Evolutionary conservation across 2,888 invertebrate species (phyloP).

Genomic region (Tetramorium bicarinatum): DNA sequence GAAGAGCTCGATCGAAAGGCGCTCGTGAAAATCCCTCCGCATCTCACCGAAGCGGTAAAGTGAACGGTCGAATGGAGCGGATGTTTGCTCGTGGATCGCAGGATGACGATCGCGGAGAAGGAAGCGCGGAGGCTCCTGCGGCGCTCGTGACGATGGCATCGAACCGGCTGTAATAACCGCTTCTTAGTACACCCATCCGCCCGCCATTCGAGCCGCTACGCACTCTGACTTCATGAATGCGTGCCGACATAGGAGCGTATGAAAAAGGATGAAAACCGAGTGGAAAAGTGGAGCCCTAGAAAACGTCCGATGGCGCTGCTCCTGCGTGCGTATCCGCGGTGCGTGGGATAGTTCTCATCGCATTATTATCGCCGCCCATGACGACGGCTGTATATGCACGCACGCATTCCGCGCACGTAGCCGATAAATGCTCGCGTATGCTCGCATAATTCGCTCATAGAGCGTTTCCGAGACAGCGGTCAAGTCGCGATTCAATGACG

Average conservation of each 20-base stretch:
- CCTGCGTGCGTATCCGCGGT: constrained; percentile 63
- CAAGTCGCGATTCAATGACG: background rate
- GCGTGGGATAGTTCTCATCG: constrained; percentile 86
- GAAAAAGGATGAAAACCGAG: constrained; percentile 61
- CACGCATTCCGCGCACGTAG: constrained; percentile 70
- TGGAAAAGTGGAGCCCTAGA: constrained; percentile 65
- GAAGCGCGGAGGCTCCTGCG: constrained; percentile 53
- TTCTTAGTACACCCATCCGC: constrained; percentile 37
- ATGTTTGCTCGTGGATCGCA: constrained; percentile 60
- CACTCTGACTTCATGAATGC: constrained; percentile 23
- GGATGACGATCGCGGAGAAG: constrained; percentile 64
- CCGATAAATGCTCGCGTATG: constrained; percentile 53
- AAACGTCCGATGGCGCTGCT: constrained; percentile 62
- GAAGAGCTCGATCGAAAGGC: constrained; percentile 4
- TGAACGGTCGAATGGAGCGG: constrained; percentile 40
- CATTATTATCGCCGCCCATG: constrained; percentile 78
- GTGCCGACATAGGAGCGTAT: background rate
- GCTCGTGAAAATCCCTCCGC: constrained; percentile 32
- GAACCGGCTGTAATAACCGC: constrained; percentile 69
- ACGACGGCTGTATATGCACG: constrained; percentile 68
- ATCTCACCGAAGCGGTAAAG: constrained; percentile 12
- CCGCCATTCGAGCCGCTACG: constrained; percentile 23
- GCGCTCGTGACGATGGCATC: constrained; percentile 60
- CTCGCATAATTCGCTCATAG: constrained; percentile 13
- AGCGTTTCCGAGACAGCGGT: constrained; percentile 20